These are phyloP conservation scores for Colinus virginianus DNA, from an alignment of 2,113 vertebrate genomes.

Conservation along the genomic window DNA sequence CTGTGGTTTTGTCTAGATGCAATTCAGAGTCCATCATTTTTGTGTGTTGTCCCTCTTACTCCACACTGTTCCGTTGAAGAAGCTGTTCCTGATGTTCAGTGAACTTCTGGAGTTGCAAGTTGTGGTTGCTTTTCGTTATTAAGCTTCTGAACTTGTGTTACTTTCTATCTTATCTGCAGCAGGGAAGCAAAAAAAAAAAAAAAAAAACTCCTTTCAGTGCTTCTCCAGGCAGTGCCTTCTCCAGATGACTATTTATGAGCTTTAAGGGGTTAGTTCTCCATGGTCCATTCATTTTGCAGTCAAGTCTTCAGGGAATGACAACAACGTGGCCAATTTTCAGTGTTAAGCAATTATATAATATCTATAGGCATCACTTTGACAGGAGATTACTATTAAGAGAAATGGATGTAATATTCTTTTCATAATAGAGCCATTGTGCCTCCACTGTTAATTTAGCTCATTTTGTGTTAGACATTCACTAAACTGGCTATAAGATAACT, in stretches of 20 bases:
- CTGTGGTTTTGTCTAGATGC: background rate
- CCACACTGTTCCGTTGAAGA: background rate
- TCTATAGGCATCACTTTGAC: background rate
- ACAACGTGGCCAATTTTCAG: background rate
- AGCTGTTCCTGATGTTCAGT: background rate
- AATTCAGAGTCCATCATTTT: background rate
- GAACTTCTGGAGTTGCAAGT: background rate
- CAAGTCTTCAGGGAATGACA: background rate
- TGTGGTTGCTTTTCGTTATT: background rate
- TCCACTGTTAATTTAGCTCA: slow-evolving; percentile 24
- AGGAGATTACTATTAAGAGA: background rate
- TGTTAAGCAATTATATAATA: background rate
- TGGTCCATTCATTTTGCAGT: background rate
- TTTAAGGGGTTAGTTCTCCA: background rate
- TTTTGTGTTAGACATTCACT: background rate
- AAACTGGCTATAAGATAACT: slow-evolving; percentile 29
- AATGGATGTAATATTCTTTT: background rate
- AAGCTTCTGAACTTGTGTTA: background rate
- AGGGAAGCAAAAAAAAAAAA: background rate
- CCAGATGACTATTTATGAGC: background rate
- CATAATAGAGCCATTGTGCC: background rate
- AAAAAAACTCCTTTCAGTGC: background rate
- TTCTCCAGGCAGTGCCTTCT: background rate
- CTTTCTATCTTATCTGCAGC: background rate
- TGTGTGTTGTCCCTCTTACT: background rate